Evolutionary conservation across 1,140 invertebrate species (phyloP).

Genomic region (Hylyphantes graminicola): DNA sequence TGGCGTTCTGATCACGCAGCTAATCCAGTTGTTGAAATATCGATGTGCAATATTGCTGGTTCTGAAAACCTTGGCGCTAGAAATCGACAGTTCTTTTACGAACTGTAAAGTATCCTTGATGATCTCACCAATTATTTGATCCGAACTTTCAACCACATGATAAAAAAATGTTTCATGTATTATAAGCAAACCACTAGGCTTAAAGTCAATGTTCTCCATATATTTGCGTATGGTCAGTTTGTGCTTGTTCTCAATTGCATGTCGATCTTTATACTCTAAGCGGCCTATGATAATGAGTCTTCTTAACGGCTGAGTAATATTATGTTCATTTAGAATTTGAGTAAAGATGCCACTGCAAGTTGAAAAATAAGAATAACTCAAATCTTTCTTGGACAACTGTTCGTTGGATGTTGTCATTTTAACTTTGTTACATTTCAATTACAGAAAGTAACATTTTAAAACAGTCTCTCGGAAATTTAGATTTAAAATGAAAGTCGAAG

Average conservation of each 20-base stretch:
- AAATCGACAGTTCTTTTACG: not conserved
- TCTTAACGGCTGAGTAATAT: slow-evolving; percentile 8
- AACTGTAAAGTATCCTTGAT: not conserved
- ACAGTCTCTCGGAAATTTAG: no score
- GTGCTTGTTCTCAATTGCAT: not conserved
- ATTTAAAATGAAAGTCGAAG: no score
- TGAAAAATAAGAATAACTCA: slow-evolving; percentile 6
- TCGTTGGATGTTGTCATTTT: not conserved
- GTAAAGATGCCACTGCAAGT: slow-evolving; percentile 15
- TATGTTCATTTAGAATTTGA: not conserved
- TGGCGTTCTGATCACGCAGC: slow-evolving; percentile 9
- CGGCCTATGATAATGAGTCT: slow-evolving; percentile 21
- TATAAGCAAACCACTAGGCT: slow-evolving; percentile 20
- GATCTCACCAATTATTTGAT: not conserved
- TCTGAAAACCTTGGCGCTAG: slow-evolving; percentile 19
- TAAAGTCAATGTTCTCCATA: not conserved
- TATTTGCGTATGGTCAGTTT: not conserved
- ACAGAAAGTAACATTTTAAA: no score
- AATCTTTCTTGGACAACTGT: not conserved
- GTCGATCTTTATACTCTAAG: not conserved
- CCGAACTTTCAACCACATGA: slow-evolving; percentile 17
- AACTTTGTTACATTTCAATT: no score
- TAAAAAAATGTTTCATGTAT: slow-evolving; percentile 33
- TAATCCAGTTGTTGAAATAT: slow-evolving; percentile 6
- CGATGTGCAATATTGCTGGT: not conserved